Conservation (phyloP, 2,888 invertebrate species). For the Seira musarum region DNA sequence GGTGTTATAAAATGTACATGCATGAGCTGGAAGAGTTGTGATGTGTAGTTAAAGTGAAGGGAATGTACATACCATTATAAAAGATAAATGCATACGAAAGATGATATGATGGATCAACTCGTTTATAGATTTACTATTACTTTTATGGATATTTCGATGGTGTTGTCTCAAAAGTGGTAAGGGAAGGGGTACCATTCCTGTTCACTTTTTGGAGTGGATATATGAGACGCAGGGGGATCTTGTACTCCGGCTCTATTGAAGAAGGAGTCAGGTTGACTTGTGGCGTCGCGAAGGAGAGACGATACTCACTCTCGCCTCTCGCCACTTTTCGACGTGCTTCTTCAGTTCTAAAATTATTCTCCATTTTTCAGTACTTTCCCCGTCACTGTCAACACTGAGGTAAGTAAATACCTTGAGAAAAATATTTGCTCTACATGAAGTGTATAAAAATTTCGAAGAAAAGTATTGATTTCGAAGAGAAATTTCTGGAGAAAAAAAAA, state of each 20-base stretch:
- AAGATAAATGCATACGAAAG: neutral
- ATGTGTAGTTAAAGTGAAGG: no score
- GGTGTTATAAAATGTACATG: no score
- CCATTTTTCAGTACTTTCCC: slow-evolving; percentile 48
- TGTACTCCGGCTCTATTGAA: slow-evolving; percentile 45
- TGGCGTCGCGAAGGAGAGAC: slow-evolving; percentile 67
- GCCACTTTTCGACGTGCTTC: slow-evolving; percentile 66
- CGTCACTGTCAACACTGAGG: slow-evolving; percentile 14
- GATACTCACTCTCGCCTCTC: slow-evolving; percentile 65
- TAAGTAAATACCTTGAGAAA: slow-evolving; percentile 22
- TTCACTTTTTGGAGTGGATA: neutral
- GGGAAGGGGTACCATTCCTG: neutral
- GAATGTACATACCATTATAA: no score
- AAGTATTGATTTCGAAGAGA: no score
- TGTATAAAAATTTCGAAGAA: no score
- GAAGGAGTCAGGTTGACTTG: slow-evolving; percentile 64
- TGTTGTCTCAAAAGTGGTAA: slow-evolving; percentile 31
- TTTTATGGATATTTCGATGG: slow-evolving; percentile 18
- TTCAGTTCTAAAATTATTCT: slow-evolving; percentile 19
- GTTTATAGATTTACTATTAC: neutral
- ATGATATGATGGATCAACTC: neutral
- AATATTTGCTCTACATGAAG: no score
- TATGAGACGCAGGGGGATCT: slow-evolving; percentile 47
- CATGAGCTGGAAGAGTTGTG: no score
- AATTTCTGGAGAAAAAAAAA: no score